A percentile compares a stretch with the other conserved stretches of the same genome.
These are phyloP conservation scores for Ataeniobius toweri DNA, from an alignment of 2,797 vertebrate genomes.

Conservation along the genomic window DNA sequence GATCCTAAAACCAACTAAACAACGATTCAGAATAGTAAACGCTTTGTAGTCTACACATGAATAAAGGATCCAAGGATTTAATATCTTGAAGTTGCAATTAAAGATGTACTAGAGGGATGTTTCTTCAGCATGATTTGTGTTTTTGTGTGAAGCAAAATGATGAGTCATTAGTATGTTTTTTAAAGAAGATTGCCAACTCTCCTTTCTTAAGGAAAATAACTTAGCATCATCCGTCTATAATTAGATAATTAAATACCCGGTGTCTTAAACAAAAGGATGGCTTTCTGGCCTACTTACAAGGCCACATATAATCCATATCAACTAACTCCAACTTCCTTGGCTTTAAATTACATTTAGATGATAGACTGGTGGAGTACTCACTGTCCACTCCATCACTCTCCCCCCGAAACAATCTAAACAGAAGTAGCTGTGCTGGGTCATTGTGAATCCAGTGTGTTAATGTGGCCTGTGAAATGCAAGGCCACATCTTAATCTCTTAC, in stretches of 20 bases:
- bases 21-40: background rate
- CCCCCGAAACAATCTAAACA: conserved; percentile 55
- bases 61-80: background rate
- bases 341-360: conserved; percentile 50
- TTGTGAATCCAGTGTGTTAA: conserved; percentile 60
- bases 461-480: conserved; percentile 57
- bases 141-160: background rate
- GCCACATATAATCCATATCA: conserved; percentile 26
- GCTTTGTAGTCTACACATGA: background rate
- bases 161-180: background rate
- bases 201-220: background rate
- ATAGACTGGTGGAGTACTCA: conserved; percentile 55
- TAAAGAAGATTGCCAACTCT: background rate
- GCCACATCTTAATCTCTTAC: conserved; percentile 78
- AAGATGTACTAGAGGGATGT: background rate
- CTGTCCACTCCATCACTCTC: conserved; percentile 56
- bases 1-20: background rate
- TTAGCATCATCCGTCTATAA: background rate
- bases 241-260: conserved; percentile 14
- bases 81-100: background rate
- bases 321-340: conserved; percentile 28
- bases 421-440: conserved; percentile 45
- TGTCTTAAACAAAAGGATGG: conserved; percentile 42
- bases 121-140: background rate
- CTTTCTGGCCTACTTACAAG: conserved; percentile 8